These are phyloP conservation scores for Tetragnatha montana DNA, from an alignment of 2,888 invertebrate genomes.

Conservation along the genomic window DNA sequence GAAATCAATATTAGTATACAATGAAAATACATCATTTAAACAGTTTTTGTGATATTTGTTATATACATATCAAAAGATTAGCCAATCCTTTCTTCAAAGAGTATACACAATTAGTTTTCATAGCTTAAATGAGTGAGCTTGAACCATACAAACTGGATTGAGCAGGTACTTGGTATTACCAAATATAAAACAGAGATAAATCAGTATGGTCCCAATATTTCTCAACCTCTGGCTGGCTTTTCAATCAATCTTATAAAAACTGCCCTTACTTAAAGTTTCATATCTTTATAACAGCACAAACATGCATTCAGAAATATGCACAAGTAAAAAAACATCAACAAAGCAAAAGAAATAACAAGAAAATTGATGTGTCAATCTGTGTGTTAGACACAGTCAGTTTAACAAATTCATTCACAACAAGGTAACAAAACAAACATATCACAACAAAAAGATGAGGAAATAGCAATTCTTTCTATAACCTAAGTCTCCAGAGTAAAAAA, in stretches of 20 bases:
- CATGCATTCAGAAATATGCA: background rate
- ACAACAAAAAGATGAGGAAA: constrained; percentile 9
- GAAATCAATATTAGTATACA: no score
- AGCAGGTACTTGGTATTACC: constrained; percentile 8
- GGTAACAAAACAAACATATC: background rate
- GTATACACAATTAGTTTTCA: background rate
- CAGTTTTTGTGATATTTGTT: background rate
- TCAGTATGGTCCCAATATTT: background rate
- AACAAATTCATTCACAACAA: background rate
- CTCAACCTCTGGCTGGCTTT: background rate
- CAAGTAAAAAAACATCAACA: background rate
- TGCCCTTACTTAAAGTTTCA: background rate
- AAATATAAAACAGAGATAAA: background rate
- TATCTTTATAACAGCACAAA: background rate
- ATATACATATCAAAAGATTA: background rate
- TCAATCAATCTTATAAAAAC: background rate
- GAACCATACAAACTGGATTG: constrained; percentile 1
- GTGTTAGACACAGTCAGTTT: background rate
- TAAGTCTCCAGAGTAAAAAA: constrained; percentile 40
- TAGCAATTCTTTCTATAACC: constrained; percentile 28
- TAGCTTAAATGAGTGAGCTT: background rate
- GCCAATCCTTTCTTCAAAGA: background rate
- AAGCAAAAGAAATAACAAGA: background rate
- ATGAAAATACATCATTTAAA: background rate
- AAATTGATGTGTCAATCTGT: background rate